phyloP scores from a whole-genome alignment of 2,888 invertebrate genomes.

The Marronus borbonicus region DNA sequence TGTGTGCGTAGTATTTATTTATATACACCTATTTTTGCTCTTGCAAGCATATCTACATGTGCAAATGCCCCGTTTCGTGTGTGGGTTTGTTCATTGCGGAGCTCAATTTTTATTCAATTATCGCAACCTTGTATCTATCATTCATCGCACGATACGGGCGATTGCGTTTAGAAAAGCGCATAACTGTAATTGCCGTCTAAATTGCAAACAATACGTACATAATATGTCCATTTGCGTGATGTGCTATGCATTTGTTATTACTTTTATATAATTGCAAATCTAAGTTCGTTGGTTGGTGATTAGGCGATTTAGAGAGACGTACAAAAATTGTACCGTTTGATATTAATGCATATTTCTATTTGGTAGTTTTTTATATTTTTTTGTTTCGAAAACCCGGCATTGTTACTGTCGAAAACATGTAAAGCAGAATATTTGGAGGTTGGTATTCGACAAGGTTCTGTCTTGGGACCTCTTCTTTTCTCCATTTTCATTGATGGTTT shows the following conservation, averaged over 20 bases:
- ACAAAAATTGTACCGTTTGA: no score
- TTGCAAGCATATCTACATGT: neutral
- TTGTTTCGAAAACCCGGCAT: no score
- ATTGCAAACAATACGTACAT: neutral
- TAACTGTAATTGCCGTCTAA: conserved; percentile 10
- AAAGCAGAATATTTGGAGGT: no score
- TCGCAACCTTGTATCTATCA: conserved; percentile 11
- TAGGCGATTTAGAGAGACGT: no score
- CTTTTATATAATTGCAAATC: neutral
- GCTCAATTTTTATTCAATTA: conserved; percentile 6
- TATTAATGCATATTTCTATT: no score
- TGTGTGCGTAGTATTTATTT: neutral
- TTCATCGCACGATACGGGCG: neutral
- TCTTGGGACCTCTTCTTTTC: no score
- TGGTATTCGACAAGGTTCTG: no score
- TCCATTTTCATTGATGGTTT: no score
- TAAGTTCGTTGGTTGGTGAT: no score
- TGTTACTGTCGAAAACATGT: no score
- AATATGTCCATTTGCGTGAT: neutral
- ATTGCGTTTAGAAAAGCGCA: neutral
- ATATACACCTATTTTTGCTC: neutral
- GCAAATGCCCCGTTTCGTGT: neutral
- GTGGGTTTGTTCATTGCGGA: neutral
- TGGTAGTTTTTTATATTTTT: no score
- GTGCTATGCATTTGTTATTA: neutral